A percentile compares a stretch with the other conserved stretches of the same genome.
These are phyloP conservation scores for Hippoglossus stenolepis DNA, from an alignment of 2,113 vertebrate genomes.

Conservation along the genomic window DNA sequence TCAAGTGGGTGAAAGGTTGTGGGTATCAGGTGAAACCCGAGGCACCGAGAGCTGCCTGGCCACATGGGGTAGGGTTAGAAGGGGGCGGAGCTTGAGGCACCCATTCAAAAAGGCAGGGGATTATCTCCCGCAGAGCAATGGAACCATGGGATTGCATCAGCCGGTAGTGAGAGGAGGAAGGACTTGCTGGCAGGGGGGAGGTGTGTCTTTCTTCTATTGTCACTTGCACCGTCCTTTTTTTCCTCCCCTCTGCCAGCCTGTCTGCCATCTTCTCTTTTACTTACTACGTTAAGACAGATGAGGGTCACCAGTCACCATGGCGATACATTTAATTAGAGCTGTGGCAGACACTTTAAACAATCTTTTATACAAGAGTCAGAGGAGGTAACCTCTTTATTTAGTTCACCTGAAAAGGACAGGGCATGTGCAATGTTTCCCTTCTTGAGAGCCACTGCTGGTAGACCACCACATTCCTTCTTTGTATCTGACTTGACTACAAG, in stretches of 20 bases:
- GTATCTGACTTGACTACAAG: constrained; percentile 8
- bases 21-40: constrained; percentile 64
- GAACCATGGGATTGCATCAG: constrained; percentile 79
- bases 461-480: constrained; percentile 25
- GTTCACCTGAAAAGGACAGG: neutral
- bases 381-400: neutral
- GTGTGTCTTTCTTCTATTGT: constrained; percentile 19
- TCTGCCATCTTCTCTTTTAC: constrained; percentile 30
- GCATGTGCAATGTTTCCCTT: neutral
- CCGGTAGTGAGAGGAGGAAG: constrained; percentile 49
- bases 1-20: constrained; percentile 76
- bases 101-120: constrained; percentile 59
- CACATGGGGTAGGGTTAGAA: constrained; percentile 31
- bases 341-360: neutral
- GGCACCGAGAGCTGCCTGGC: neutral
- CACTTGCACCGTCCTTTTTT: constrained; percentile 10
- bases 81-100: constrained; percentile 24
- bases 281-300: neutral
- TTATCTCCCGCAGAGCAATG: constrained; percentile 73
- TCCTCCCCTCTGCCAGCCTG: neutral
- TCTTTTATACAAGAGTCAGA: neutral
- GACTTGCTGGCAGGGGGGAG: neutral
- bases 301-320: neutral
- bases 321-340: constrained; percentile 16
- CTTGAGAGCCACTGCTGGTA: constrained; percentile 3